Evolutionary conservation across 1,140 invertebrate genomes (phyloP), one percentile per base, ranked within the genome.

Genomic region (Drosophila kikkawai): DNA sequence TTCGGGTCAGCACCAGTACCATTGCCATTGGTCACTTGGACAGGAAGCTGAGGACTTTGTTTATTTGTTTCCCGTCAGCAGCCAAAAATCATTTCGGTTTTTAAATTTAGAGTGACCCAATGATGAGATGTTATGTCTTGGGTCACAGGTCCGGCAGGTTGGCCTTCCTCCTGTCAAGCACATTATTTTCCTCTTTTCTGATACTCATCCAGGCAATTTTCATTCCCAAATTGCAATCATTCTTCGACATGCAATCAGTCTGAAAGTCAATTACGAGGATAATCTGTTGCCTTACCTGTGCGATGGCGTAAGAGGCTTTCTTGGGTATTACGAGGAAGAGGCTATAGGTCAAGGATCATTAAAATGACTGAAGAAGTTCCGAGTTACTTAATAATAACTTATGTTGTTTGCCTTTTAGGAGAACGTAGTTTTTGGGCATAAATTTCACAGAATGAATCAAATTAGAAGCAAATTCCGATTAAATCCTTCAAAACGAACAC

Each of bases 91-190:
- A 64, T 55, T 55, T 15, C 22, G 12, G 6, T 15, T 26, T 70
- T 82, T 56, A 63, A 86, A 73, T 79, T 82, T 76, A 61, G 53
- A 68, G 53, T 59, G 69, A 87, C 61, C 64, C 44, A 60, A 60
- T 68, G 66, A n/a, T 48, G 57, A 66, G 53, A 63, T 59, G 44
- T 11, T 47, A 63, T 59, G 44, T 11, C 47, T 34, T 56, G 11
- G 34, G 63, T 45, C 34, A 55, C 22, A 36, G 36, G 26, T 61
- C 34, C 29, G 4, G 2, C 47, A n/a, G 34, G 4, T 26, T 48
- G 19, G 32, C 4, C 13, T 53, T 45, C 39, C 64, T 34, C 34
- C 48, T 41, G 66, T 70, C 29, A 17, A 50, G 44, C 47, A 57
- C 50, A 48, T 50, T 71, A 29, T 42, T 69, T 37, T 39, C 39